A percentile compares a stretch with the other conserved stretches of the same genome.
Conservation (phyloP, 2,888 invertebrate genomes). For the Artemia sinica region DNA sequence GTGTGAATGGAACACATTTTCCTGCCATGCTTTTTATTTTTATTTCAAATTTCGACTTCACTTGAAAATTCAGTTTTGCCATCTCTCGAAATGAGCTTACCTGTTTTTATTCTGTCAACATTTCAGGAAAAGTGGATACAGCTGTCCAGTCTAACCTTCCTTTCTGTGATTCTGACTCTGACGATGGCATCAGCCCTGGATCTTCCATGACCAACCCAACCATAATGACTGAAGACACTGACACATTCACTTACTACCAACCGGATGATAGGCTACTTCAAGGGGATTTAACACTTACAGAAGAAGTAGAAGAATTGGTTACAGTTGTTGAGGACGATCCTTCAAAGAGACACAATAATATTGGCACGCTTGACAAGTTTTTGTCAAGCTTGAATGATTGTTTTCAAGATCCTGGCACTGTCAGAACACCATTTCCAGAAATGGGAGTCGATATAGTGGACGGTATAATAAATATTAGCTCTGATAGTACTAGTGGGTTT, state of each 20-base stretch:
- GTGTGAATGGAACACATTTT: too few species aligned
- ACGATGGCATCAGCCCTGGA: background rate
- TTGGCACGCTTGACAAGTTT: background rate
- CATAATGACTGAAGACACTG: background rate
- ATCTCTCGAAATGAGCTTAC: too few species aligned
- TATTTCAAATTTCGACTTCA: too few species aligned
- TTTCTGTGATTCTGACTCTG: background rate
- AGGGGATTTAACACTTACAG: background rate
- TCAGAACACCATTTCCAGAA: background rate
- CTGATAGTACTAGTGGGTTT: too few species aligned
- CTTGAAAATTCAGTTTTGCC: too few species aligned
- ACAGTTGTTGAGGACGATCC: background rate
- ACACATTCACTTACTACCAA: background rate
- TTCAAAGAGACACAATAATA: background rate
- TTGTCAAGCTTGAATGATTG: background rate
- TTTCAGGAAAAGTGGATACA: background rate
- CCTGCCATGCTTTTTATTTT: too few species aligned
- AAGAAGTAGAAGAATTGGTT: conserved; percentile 12
- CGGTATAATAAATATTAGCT: background rate
- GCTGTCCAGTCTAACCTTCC: conserved; percentile 3
- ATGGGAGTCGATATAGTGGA: conserved; percentile 11
- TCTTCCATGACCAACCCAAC: background rate
- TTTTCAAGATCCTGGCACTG: background rate
- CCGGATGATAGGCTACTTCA: background rate
- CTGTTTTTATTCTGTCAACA: background rate